Evolutionary conservation across 2,888 invertebrate genomes (phyloP).

Genomic region (Nymphalis c-album): DNA sequence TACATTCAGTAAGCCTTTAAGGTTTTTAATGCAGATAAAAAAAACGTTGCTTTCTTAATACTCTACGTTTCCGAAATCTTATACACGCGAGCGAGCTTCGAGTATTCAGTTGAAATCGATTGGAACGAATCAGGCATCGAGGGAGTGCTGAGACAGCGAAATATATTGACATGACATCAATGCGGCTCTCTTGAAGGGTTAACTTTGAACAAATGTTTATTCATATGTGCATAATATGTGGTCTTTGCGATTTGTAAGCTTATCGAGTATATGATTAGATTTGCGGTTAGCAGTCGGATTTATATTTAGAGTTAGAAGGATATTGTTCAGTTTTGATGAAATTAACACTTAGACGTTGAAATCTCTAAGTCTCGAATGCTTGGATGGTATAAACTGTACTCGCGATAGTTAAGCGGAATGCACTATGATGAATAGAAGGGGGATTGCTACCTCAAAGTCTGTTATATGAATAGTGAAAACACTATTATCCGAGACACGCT

Average conservation of each 20-base stretch:
- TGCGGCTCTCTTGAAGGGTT: conserved; percentile 9
- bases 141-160: conserved; percentile 36
- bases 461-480: no score
- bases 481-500: no score
- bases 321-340: neutral
- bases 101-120: conserved; percentile 46
- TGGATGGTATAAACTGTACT: no score
- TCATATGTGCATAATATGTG: conserved; percentile 20
- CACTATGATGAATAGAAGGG: no score
- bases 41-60: conserved; percentile 25
- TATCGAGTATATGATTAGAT: neutral
- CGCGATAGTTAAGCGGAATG: no score
- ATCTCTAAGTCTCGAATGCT: no score
- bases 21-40: conserved; percentile 29
- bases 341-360: no score
- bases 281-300: neutral
- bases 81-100: conserved; percentile 41
- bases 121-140: conserved; percentile 39
- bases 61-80: conserved; percentile 38
- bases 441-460: no score
- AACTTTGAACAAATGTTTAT: conserved; percentile 30
- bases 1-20: conserved; percentile 19
- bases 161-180: conserved; percentile 36
- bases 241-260: conserved; percentile 24
- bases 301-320: neutral